These are phyloP conservation scores for Trypoxylus dichotomus DNA, from an alignment of 1,140 invertebrate species.

Conservation along the genomic window DNA sequence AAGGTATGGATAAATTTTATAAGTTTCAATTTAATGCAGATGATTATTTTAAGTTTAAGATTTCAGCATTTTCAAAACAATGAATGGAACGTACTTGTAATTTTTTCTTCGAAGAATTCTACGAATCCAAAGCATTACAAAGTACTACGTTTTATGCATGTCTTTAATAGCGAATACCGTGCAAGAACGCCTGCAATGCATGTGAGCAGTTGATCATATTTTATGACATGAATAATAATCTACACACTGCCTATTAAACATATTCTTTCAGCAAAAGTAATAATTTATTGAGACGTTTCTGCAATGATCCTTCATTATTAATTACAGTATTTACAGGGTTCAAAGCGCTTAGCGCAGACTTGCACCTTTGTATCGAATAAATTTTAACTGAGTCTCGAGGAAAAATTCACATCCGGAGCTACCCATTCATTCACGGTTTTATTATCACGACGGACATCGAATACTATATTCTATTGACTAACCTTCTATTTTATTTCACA, in stretches of 20 bases:
- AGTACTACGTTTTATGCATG: neutral
- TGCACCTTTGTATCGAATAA: neutral
- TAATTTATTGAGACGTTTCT: conserved; percentile 15
- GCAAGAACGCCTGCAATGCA: neutral
- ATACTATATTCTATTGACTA: too few species aligned
- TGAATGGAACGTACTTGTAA: too few species aligned
- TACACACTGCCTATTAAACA: neutral
- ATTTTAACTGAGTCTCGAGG: too few species aligned
- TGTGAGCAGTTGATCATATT: neutral
- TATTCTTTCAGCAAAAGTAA: neutral
- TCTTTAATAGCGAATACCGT: neutral
- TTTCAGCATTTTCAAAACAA: too few species aligned
- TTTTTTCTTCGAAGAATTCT: too few species aligned
- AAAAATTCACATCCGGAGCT: neutral
- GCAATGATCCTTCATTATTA: conserved; percentile 5
- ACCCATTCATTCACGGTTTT: neutral
- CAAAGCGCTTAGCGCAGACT: neutral
- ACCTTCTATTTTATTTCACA: too few species aligned
- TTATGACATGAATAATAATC: conserved; percentile 16
- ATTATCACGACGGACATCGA: too few species aligned
- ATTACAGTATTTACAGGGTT: conserved; percentile 1
- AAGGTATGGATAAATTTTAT: too few species aligned
- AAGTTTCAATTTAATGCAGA: too few species aligned
- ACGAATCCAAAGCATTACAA: too few species aligned
- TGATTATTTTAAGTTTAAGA: too few species aligned